These are phyloP conservation scores for Lateolabrax maculatus DNA, from an alignment of 2,797 vertebrate genomes.

Conservation along the genomic window DNA sequence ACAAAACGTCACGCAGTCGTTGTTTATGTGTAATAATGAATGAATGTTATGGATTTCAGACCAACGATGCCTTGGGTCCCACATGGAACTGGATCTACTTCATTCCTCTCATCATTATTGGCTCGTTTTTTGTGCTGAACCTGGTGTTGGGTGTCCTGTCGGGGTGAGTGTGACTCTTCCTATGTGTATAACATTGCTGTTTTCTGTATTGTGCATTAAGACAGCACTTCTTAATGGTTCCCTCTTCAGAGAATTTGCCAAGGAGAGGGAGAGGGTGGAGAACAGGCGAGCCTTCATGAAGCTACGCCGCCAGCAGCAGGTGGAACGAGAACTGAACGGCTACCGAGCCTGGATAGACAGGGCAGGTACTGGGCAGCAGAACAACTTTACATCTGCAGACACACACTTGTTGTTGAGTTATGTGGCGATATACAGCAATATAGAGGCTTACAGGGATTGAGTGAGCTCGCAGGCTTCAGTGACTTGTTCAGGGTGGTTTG, in stretches of 20 bases:
- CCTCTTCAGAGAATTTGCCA: slow-evolving; percentile 94
- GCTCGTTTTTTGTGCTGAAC: slow-evolving; percentile 99
- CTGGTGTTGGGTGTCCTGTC: slow-evolving; percentile 98
- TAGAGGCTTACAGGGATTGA: background rate
- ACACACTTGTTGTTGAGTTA: background rate
- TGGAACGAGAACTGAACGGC: slow-evolving; percentile 96
- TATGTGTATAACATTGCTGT: background rate
- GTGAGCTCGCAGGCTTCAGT: background rate
- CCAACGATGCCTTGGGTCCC: slow-evolving; percentile 97
- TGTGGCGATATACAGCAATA: no score
- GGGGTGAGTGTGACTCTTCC: slow-evolving; percentile 87
- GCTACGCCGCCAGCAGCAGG: slow-evolving; percentile 97
- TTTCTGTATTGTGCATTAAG: background rate
- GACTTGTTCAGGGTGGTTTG: no score
- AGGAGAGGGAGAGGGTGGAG: slow-evolving; percentile 98
- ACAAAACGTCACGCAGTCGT: background rate
- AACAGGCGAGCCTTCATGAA: slow-evolving; percentile 99
- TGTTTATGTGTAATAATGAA: slow-evolving; percentile 5
- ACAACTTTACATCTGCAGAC: slow-evolving; percentile 27
- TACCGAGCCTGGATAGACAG: slow-evolving; percentile 99
- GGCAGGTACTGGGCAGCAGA: slow-evolving; percentile 88
- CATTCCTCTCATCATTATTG: slow-evolving; percentile 99
- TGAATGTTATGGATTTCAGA: slow-evolving; percentile 84
- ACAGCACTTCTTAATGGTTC: slow-evolving; percentile 34
- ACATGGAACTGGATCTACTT: slow-evolving; percentile 99